A percentile compares a stretch with the other conserved stretches of the same genome.
These are phyloP conservation scores for Drosophila parvula DNA, from an alignment of 1,140 invertebrate species.

Conservation along the genomic window DNA sequence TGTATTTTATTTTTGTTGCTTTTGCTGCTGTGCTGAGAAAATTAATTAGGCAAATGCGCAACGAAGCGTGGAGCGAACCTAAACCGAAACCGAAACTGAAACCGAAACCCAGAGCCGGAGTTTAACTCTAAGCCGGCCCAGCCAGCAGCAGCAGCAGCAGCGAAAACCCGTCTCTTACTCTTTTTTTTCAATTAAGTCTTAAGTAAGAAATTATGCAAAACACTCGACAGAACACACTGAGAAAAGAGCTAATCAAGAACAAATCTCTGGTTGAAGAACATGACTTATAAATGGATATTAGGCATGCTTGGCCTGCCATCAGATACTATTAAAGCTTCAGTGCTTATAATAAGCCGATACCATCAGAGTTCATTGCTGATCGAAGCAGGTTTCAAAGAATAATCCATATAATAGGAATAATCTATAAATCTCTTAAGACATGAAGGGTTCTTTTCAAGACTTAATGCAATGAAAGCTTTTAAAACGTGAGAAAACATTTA, in stretches of 20 bases:
- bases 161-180: conserved; percentile 52
- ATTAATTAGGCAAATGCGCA: conserved; percentile 83
- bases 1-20: conserved; percentile 38
- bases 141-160: conserved; percentile 11
- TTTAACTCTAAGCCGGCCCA: conserved; percentile 45
- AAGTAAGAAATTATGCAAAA: conserved; percentile 84
- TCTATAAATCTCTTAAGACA: not conserved
- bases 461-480: not conserved
- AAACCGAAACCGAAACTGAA: conserved; percentile 54
- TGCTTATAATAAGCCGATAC: not conserved
- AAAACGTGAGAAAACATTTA: not conserved
- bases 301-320: not conserved
- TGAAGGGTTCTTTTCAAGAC: not conserved
- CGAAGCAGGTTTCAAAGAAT: conserved; percentile 7
- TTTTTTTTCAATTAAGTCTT: conserved; percentile 81
- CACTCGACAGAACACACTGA: conserved; percentile 54
- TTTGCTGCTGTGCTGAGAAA: conserved; percentile 73
- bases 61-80: conserved; percentile 70
- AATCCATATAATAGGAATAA: conserved; percentile 1
- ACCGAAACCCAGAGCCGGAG: conserved; percentile 51
- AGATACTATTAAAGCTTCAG: not conserved
- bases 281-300: conserved; percentile 23
- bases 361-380: not conserved
- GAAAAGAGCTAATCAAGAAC: conserved; percentile 24
- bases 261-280: conserved; percentile 10